phyloP scores from a whole-genome alignment of 2,888 invertebrate species.

The Mellilla xanthometata region DNA sequence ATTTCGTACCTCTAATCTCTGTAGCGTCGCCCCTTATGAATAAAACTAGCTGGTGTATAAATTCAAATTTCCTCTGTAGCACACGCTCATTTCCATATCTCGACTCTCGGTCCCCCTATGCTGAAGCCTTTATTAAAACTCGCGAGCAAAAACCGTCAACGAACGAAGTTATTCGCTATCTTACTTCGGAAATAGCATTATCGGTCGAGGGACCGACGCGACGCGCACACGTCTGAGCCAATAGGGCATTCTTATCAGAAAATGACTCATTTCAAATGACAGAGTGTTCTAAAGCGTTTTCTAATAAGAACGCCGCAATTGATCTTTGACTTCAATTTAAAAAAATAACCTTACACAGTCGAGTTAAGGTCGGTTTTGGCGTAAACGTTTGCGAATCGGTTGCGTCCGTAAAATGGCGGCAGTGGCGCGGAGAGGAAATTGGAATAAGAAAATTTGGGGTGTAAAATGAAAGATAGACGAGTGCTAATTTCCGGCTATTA shows the following conservation, averaged over 20 bases:
- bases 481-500: slow-evolving; percentile 87
- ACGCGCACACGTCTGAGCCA: slow-evolving; percentile 80
- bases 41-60: slow-evolving; percentile 81
- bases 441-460: slow-evolving; percentile 90
- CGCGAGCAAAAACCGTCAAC: slow-evolving; percentile 76
- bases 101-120: slow-evolving; percentile 77
- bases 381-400: slow-evolving; percentile 34
- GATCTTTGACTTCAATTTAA: slow-evolving; percentile 30
- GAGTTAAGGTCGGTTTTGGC: slow-evolving; percentile 33
- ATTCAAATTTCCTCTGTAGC: slow-evolving; percentile 81
- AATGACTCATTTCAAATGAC: slow-evolving; percentile 88
- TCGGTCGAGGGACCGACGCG: slow-evolving; percentile 62
- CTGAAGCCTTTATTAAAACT: slow-evolving; percentile 72
- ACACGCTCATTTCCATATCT: slow-evolving; percentile 81
- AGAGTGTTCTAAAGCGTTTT: slow-evolving; percentile 77
- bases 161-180: slow-evolving; percentile 77
- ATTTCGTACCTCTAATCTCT: slow-evolving; percentile 52
- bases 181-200: slow-evolving; percentile 79
- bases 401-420: slow-evolving; percentile 55
- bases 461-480: slow-evolving; percentile 90
- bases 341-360: slow-evolving; percentile 38
- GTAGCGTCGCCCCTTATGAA: slow-evolving; percentile 62
- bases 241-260: slow-evolving; percentile 87
- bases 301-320: slow-evolving; percentile 59
- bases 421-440: slow-evolving; percentile 84